phyloP scores from a whole-genome alignment of 2,797 vertebrate species.

The Podargus strigoides region DNA sequence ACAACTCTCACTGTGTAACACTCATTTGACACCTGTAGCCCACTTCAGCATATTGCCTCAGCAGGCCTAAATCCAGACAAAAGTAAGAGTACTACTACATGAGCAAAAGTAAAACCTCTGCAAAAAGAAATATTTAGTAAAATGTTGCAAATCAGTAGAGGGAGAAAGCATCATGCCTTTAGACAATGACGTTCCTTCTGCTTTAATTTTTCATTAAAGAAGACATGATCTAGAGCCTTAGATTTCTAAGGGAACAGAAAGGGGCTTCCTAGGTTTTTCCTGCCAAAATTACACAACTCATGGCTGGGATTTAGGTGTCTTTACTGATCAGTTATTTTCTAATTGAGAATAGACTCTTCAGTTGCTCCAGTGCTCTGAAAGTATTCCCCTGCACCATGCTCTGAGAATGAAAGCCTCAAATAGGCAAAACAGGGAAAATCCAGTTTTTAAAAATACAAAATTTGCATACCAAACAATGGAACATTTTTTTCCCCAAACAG shows the following conservation, averaged over 20 bases:
- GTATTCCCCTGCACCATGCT: background rate
- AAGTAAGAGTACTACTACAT: background rate
- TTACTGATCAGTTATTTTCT: background rate
- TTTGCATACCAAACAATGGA: background rate
- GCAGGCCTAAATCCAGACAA: background rate
- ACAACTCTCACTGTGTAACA: accelerated
- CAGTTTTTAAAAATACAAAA: background rate
- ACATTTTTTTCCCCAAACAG: background rate
- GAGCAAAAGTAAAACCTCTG: background rate
- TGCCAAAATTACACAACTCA: background rate
- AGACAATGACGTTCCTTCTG: background rate
- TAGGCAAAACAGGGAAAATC: background rate
- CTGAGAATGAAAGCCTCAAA: background rate
- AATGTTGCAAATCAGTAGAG: background rate
- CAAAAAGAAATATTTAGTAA: background rate
- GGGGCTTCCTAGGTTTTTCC: background rate
- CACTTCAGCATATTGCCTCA: background rate
- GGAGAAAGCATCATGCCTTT: background rate
- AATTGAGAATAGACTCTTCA: background rate
- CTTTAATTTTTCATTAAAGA: background rate
- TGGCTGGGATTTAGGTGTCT: background rate
- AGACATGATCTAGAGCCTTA: background rate
- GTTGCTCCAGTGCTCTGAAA: background rate
- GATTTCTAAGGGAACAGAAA: background rate
- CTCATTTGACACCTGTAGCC: background rate